Conservation (phyloP, 2,113 vertebrate genomes). For the Nettapus auritus region DNA sequence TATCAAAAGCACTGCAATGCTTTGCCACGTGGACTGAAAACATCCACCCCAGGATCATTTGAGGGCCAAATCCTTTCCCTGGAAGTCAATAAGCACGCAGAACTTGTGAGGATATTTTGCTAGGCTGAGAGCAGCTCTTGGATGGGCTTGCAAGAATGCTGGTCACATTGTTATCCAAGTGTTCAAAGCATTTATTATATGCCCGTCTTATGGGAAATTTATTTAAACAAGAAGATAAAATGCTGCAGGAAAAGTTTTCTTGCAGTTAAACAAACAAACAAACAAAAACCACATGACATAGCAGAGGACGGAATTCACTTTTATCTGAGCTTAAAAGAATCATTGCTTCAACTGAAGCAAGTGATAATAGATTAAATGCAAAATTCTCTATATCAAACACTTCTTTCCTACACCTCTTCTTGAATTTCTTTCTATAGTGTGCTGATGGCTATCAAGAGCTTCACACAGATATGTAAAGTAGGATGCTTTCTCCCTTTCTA, state of each 20-base stretch:
- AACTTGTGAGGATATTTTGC: not conserved
- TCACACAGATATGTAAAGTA: not conserved
- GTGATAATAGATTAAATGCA: not conserved
- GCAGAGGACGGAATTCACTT: not conserved
- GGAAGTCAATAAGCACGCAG: not conserved
- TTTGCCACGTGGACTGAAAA: not conserved
- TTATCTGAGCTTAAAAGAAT: not conserved
- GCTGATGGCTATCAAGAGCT: not conserved
- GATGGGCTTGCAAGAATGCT: not conserved
- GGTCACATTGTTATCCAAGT: not conserved
- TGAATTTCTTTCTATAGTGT: not conserved
- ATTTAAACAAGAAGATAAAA: conserved; percentile 9
- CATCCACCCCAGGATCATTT: not conserved
- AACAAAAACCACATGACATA: not conserved
- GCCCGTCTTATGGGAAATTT: not conserved
- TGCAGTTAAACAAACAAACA: not conserved
- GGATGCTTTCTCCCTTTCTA: not conserved
- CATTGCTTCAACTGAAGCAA: not conserved
- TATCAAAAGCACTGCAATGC: not conserved
- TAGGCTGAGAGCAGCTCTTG: not conserved
- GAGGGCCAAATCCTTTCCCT: not conserved
- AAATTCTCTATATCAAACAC: not conserved
- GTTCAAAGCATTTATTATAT: not conserved
- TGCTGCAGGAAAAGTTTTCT: not conserved
- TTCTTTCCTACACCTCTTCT: not conserved